A percentile compares a stretch with the other conserved stretches of the same genome.
These are phyloP conservation scores for Dasyurus viverrinus DNA, from an alignment of 2,113 vertebrate species.

Conservation along the genomic window DNA sequence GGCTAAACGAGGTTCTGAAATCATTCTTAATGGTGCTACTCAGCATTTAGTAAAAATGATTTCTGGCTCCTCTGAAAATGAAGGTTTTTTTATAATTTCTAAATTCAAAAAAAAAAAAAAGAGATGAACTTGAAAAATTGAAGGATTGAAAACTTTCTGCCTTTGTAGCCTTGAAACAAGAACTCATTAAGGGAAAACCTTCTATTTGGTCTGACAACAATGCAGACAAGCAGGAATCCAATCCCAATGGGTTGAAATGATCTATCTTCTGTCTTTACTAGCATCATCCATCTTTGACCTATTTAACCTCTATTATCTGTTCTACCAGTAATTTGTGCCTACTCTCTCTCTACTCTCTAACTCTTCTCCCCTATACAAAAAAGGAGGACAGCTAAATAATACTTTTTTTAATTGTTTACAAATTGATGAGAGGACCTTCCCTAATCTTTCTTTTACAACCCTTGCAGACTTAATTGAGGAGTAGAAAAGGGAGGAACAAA, in stretches of 20 bases:
- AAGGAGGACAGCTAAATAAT: not conserved
- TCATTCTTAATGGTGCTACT: not conserved
- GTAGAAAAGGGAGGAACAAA: not conserved
- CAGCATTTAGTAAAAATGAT: not conserved
- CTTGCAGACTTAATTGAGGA: not conserved
- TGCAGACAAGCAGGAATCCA: not conserved
- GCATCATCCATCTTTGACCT: not conserved
- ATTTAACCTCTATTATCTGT: not conserved
- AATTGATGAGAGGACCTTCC: not conserved
- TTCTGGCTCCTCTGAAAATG: not conserved
- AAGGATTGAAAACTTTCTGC: not conserved
- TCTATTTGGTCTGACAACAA: not conserved
- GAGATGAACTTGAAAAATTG: not conserved
- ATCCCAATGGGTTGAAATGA: not conserved
- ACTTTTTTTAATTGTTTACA: not conserved
- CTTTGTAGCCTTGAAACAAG: not conserved
- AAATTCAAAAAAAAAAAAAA: not conserved
- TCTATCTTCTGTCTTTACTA: not conserved
- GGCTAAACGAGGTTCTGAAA: slow-evolving; percentile 38
- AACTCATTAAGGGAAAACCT: not conserved
- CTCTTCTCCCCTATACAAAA: not conserved
- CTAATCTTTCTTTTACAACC: not conserved
- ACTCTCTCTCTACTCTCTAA: not conserved
- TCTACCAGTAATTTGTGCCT: not conserved
- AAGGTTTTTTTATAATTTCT: not conserved